Evolutionary conservation across 2,888 invertebrate genomes (phyloP), one percentile per base, ranked within the genome.

Genomic region (Octonoba sinensis): DNA sequence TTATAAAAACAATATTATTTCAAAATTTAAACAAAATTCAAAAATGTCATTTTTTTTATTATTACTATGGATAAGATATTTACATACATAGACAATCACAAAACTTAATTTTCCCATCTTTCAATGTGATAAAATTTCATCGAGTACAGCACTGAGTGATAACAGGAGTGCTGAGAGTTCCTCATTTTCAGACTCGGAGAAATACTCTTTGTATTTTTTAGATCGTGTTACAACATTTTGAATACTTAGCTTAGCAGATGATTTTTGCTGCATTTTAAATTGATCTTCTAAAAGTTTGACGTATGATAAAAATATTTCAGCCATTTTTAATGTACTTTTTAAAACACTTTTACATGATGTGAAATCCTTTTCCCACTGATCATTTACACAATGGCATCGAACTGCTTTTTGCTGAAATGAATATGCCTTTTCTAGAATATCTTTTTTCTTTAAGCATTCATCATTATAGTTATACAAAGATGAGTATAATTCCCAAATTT

Each of bases 401-500:
- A 94, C 93, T 0, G 95, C 93, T 87, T 93, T 92, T 85, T 95
- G 92, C 22, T 96, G 90, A 81, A 93, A 92, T 86, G 95, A 94
- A 0, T 92, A 91, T 22, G 85, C 86, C 85, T 91, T 91, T 36
- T 92, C 88, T 27, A 92, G 87, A 18, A 90, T 89, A 46, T 88
- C 86, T 49, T 88, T 87, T 13, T 87, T 88, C 27, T 86, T 86
- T 12, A 74, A 83, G 74, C 59, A 87, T 87, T 65, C 88, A 84
- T 0, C 91, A 90, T 24, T 93, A 92, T 81, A 70, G 24, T 84
- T 71, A 18, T 85, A 75, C 62, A 90, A 86, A 56, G 93, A 91
- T 0, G 95, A 93, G 86, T 96, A 95, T 81, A 95, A 87, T 86
- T 93, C 92, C 97, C 96, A 97, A 8, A 96, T 88, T 79, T 92